A percentile compares a stretch with the other conserved stretches of the same genome.
These are phyloP conservation scores for Sciurus niger DNA, from an alignment of 2,113 vertebrate genomes.

Conservation along the genomic window DNA sequence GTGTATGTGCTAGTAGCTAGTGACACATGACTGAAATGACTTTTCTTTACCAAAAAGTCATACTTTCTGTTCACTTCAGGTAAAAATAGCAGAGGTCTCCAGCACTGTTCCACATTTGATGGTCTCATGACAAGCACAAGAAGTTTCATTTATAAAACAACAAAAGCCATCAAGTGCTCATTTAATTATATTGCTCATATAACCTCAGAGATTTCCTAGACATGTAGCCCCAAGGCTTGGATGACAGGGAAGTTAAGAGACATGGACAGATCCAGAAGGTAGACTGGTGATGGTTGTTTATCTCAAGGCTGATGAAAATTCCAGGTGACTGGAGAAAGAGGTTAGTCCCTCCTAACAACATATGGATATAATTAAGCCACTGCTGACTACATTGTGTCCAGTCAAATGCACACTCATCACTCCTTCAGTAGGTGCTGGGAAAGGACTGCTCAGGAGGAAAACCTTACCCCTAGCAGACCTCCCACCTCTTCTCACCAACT, in stretches of 20 bases:
- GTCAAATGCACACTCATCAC: too few species aligned
- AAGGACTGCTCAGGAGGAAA: too few species aligned
- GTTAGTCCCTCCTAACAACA: too few species aligned
- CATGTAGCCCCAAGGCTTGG: too few species aligned
- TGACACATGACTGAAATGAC: slow-evolving; percentile 78
- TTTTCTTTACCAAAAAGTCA: slow-evolving; percentile 81
- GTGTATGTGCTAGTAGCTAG: slow-evolving; percentile 15
- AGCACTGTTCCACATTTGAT: slow-evolving; percentile 80
- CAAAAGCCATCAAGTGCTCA: slow-evolving; percentile 54
- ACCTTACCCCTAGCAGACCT: too few species aligned
- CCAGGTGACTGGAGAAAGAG: neutral
- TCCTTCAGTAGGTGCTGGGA: too few species aligned
- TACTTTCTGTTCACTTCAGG: slow-evolving; percentile 77
- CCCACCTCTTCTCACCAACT: too few species aligned
- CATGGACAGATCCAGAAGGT: neutral
- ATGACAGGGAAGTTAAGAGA: too few species aligned
- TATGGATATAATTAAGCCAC: too few species aligned
- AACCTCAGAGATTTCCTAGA: too few species aligned
- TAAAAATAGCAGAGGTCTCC: slow-evolving; percentile 86
- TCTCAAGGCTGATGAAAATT: neutral
- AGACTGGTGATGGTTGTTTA: neutral
- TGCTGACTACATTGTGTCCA: too few species aligned
- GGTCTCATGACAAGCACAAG: slow-evolving; percentile 58
- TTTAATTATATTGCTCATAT: slow-evolving; percentile 58
- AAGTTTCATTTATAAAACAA: slow-evolving; percentile 71